phyloP scores from a whole-genome alignment of 2,888 invertebrate species.

The Chloromyia formosa region DNA sequence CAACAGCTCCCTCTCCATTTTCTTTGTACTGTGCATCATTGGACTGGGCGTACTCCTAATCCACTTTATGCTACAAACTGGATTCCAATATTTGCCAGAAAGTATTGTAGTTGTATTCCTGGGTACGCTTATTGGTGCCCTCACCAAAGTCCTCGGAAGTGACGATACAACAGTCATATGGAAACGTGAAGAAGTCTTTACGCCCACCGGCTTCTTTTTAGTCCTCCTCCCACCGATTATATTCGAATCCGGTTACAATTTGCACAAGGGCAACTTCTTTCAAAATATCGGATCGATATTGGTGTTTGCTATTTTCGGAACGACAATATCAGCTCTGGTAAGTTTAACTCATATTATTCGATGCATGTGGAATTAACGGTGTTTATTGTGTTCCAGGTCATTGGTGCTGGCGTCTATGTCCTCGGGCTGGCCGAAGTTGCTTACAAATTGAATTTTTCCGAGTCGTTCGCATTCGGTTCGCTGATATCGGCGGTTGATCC shows the following conservation, averaged over 20 bases:
- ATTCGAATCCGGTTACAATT: slow-evolving; percentile 98
- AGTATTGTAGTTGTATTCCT: slow-evolving; percentile 96
- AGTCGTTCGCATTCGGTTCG: slow-evolving; percentile 98
- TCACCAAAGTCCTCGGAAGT: slow-evolving; percentile 88
- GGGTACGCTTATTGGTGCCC: slow-evolving; percentile 90
- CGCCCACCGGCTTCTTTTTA: slow-evolving; percentile 97
- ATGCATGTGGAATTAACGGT: too few relatives aligned
- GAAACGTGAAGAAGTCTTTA: slow-evolving; percentile 97
- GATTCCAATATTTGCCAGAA: slow-evolving; percentile 96
- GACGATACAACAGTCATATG: slow-evolving; percentile 87
- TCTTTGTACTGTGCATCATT: slow-evolving; percentile 95
- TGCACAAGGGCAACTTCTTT: slow-evolving; percentile 96
- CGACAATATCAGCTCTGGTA: slow-evolving; percentile 94
- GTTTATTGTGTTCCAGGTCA: slow-evolving; percentile 57
- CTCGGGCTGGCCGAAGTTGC: slow-evolving; percentile 91
- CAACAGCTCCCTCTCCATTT: slow-evolving; percentile 95
- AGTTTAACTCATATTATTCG: not conserved
- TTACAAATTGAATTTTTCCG: slow-evolving; percentile 91
- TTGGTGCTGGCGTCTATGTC: slow-evolving; percentile 95
- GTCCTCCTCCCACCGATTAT: slow-evolving; percentile 97
- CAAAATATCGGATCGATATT: slow-evolving; percentile 99
- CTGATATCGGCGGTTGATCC: slow-evolving; percentile 99
- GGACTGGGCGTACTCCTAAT: slow-evolving; percentile 94
- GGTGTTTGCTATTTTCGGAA: slow-evolving; percentile 97
- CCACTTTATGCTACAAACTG: slow-evolving; percentile 93